Evolutionary conservation across 2,888 invertebrate genomes (phyloP).

Genomic region (Trilocha varians): DNA sequence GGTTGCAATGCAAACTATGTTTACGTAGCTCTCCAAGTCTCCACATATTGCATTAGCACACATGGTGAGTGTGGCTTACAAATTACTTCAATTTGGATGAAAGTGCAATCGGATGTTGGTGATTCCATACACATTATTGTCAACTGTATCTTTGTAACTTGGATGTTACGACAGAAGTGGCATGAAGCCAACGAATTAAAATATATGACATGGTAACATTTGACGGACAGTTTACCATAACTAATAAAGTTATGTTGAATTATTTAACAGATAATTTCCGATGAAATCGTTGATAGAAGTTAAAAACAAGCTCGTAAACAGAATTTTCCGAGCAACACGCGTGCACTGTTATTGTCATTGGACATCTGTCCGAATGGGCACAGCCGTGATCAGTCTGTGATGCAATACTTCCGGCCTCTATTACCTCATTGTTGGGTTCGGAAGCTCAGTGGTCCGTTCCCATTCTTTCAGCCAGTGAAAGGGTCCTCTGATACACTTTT

Average conservation of each 20-base stretch:
- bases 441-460: slow-evolving; percentile 59
- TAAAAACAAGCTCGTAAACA: too few relatives aligned
- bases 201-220: too few relatives aligned
- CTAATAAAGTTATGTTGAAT: too few relatives aligned
- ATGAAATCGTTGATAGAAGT: too few relatives aligned
- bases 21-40: slow-evolving; percentile 1
- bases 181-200: slow-evolving; percentile 5
- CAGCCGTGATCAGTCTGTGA: slow-evolving; percentile 49
- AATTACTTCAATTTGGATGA: slow-evolving; percentile 21
- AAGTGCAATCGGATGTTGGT: slow-evolving; percentile 28
- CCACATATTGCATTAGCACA: slow-evolving; percentile 4
- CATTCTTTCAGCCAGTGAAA: slow-evolving; percentile 71
- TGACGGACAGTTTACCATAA: too few relatives aligned
- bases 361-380: slow-evolving; percentile 42
- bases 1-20: slow-evolving; percentile 1
- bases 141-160: slow-evolving; percentile 1
- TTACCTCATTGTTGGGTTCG: slow-evolving; percentile 65
- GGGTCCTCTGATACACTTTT: slow-evolving; percentile 66
- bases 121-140: slow-evolving; percentile 26
- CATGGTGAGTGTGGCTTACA: slow-evolving; percentile 8
- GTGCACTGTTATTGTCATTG: slow-evolving; percentile 15
- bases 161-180: slow-evolving; percentile 4
- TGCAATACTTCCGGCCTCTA: slow-evolving; percentile 57
- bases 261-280: too few relatives aligned
- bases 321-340: slow-evolving; percentile 9